Evolutionary conservation across 2,797 vertebrate species (phyloP).

Genomic region (Orientallactaga sibirica): DNA sequence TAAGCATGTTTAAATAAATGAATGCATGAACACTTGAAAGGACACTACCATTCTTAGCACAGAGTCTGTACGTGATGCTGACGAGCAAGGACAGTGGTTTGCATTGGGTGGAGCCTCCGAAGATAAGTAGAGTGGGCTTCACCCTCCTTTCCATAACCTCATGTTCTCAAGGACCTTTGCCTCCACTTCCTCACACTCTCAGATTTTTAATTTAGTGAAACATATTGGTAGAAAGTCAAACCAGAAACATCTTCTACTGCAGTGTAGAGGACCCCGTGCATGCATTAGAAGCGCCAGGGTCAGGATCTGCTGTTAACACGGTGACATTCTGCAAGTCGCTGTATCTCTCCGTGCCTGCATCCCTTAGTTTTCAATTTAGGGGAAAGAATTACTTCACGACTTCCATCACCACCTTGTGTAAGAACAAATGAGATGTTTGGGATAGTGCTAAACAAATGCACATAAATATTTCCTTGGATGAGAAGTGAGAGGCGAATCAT

Average conservation of each 20-base stretch:
- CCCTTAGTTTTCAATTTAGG: constrained; percentile 7
- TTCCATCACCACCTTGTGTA: constrained; percentile 19
- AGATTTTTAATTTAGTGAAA: background rate
- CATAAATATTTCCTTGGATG: constrained; percentile 52
- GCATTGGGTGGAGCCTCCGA: background rate
- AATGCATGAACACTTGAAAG: background rate
- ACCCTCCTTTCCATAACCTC: background rate
- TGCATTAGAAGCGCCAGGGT: background rate
- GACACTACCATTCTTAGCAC: background rate
- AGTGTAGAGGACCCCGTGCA: background rate
- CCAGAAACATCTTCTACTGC: background rate
- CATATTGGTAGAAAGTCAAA: background rate
- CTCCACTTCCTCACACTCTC: background rate
- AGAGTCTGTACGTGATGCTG: background rate
- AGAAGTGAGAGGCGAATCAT: background rate
- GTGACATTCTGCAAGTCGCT: constrained; percentile 25
- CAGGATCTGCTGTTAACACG: background rate
- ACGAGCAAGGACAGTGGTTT: background rate
- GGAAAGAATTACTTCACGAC: background rate
- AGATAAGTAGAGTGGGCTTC: background rate
- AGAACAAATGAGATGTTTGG: constrained; percentile 21
- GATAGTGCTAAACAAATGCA: constrained; percentile 42
- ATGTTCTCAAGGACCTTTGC: background rate
- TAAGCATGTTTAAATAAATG: background rate
- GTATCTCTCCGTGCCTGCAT: background rate